Evolutionary conservation across 2,797 vertebrate genomes (phyloP), one percentile per base, ranked within the genome.

Genomic region (Octomys mimax): DNA sequence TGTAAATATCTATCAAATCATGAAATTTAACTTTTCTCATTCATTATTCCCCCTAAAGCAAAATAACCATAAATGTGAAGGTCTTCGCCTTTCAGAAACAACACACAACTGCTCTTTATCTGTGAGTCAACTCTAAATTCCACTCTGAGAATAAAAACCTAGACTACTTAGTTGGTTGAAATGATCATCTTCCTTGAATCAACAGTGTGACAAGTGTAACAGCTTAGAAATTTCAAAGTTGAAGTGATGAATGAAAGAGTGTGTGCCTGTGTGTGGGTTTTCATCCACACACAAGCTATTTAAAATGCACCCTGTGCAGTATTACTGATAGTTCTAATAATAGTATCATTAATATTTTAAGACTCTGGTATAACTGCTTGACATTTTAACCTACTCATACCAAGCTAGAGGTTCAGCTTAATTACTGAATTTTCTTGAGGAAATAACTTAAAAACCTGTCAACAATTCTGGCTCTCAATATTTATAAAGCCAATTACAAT

Each of bases 391-490:
- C 31, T 86, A n/a, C 59, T 79, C 33, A 64, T 24, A 21, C 2
- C 61, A 18, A 49, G 59, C 70, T 87, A 68, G 89, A 88, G 73
- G 16, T 28, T 19, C 28, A 66, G 26, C 6, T 46, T 87, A 85
- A 94, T 81, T 87, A 59, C n/a, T 88, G 46, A 87, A 64, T 87
- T 95, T 88, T 78, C 36, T 70, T 77, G 19, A 92, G 61, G 4
- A 96, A 68, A 39, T 87, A n/a, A 33, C 2, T 73, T 92, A 28
- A 82, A 61, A 49, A 71, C 6, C 11, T 24, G 2, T 59, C 73
- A 77, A 64, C 13, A 42, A 36, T 75, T 5, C 3, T 78, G 33
- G 9, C 6, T 96, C 14, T 92, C 57, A 61, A 8, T 82, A 71
- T 80, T 81, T 46, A 49, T 54, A 94, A 92, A 83, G 68, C 66